A percentile compares a stretch with the other conserved stretches of the same genome.
Conservation (phyloP, 2,888 invertebrate species). For the Drosophila anomelani region DNA sequence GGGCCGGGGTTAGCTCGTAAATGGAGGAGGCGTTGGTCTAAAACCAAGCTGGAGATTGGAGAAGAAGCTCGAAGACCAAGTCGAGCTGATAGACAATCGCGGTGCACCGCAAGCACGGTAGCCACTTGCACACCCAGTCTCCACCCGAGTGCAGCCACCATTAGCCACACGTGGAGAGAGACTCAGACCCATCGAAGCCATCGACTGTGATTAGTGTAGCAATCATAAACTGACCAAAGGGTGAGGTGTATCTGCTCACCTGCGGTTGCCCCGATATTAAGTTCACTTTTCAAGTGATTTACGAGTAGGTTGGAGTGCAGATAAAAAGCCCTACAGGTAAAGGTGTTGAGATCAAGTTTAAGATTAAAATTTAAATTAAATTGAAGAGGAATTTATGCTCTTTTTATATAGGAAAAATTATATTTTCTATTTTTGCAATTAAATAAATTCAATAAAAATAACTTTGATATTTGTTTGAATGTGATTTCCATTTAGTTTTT, state of each 20-base stretch:
- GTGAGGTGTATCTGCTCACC: slow-evolving; percentile 42
- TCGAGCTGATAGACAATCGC: slow-evolving; percentile 46
- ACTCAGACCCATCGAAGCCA: slow-evolving; percentile 47
- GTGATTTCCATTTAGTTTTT: no score
- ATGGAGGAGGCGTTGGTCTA: slow-evolving; percentile 40
- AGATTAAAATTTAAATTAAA: background rate
- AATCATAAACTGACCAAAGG: slow-evolving; percentile 75
- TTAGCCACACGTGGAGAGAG: slow-evolving; percentile 1
- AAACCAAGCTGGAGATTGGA: background rate
- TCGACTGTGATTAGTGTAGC: slow-evolving; percentile 73
- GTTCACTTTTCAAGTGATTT: slow-evolving; percentile 60
- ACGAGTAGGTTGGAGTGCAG: slow-evolving; percentile 25
- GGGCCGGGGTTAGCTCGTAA: slow-evolving; percentile 14
- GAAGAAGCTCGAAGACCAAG: background rate
- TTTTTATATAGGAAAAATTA: background rate
- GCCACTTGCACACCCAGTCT: slow-evolving; percentile 38
- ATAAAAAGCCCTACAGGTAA: background rate
- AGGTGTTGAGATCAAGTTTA: background rate
- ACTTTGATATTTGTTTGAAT: background rate
- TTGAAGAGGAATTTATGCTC: background rate
- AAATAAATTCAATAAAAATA: background rate
- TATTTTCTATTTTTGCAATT: background rate
- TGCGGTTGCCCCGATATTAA: slow-evolving; percentile 53
- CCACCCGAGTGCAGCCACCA: slow-evolving; percentile 13
- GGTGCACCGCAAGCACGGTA: slow-evolving; percentile 62